Conservation (phyloP, 1,140 invertebrate genomes). For the Macrobrachium rosenbergii region DNA sequence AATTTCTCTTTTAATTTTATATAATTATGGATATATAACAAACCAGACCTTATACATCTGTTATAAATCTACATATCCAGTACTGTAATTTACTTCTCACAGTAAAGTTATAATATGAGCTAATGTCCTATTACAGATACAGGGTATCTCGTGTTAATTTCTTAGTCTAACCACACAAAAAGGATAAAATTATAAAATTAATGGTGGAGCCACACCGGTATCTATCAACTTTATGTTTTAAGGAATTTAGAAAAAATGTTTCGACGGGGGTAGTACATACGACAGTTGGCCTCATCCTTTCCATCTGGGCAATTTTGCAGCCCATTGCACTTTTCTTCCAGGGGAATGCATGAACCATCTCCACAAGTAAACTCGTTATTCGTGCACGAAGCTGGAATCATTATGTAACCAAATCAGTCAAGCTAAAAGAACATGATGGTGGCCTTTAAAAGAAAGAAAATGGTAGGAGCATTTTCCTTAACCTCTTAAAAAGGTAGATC, state of each 20-base stretch:
- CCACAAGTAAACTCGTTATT: conserved; percentile 67
- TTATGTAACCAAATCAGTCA: conserved; percentile 51
- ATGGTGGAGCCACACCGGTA: too few species aligned
- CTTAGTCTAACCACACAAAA: too few species aligned
- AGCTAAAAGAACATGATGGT: conserved; percentile 26
- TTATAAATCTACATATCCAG: too few species aligned
- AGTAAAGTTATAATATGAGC: too few species aligned
- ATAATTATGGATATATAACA: neutral
- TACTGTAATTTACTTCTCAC: too few species aligned
- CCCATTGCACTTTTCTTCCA: conserved; percentile 74
- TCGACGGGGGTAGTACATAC: conserved; percentile 71
- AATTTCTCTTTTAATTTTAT: neutral
- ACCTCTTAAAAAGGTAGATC: too few species aligned
- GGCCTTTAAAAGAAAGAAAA: neutral
- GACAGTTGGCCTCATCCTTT: conserved; percentile 81
- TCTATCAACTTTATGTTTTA: too few species aligned
- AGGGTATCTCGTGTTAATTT: too few species aligned
- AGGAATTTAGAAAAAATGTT: neutral
- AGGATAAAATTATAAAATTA: too few species aligned
- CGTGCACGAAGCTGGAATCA: conserved; percentile 63
- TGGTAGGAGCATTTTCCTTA: neutral
- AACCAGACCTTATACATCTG: too few species aligned
- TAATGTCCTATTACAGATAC: too few species aligned
- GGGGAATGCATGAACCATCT: conserved; percentile 70
- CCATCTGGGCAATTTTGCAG: conserved; percentile 79